Evolutionary conservation across 2,888 invertebrate genomes (phyloP).

Genomic region (Microctonus brassicae): DNA sequence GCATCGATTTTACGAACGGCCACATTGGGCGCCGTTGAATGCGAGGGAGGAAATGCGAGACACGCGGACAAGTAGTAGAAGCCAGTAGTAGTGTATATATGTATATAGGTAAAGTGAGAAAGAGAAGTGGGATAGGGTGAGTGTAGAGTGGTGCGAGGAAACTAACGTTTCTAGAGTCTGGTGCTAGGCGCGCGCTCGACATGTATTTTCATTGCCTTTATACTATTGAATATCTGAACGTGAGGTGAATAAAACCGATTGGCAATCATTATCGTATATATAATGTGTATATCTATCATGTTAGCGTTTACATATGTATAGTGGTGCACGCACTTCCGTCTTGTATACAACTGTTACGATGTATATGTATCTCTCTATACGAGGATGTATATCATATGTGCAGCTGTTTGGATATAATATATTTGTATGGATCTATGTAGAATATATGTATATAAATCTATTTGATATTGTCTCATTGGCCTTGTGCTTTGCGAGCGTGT

Average conservation of each 20-base stretch:
- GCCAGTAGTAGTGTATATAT: too few relatives aligned
- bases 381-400: too few relatives aligned
- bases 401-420: too few relatives aligned
- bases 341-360: background rate
- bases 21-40: background rate
- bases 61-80: background rate
- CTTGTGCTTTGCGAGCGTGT: background rate
- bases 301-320: background rate
- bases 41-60: background rate
- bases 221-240: slow-evolving; percentile 5
- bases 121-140: background rate
- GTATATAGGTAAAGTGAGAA: background rate
- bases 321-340: background rate
- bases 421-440: too few relatives aligned
- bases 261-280: background rate
- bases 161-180: background rate
- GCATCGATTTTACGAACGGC: background rate
- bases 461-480: too few relatives aligned
- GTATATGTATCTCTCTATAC: background rate
- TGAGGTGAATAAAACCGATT: background rate
- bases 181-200: background rate
- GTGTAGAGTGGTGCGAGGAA: background rate
- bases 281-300: background rate
- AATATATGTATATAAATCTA: too few relatives aligned
- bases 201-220: background rate